Conservation (phyloP, 53 echinoderm and acorn worm species). For the Temnopleurus reevesii region DNA sequence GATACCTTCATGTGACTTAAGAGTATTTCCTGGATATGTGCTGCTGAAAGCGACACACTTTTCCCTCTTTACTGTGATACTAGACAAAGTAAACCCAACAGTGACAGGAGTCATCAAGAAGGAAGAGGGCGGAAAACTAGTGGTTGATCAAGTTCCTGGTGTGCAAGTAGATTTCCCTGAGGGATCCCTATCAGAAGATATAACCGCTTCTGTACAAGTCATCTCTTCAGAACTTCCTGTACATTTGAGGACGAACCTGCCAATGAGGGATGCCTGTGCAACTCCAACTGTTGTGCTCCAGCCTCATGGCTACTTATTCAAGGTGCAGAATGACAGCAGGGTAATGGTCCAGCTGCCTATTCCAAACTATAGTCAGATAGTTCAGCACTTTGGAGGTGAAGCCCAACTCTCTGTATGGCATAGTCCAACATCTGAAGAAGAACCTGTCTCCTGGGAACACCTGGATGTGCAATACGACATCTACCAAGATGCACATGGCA, state of each 20-base stretch:
- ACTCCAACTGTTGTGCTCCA: conserved; percentile 77
- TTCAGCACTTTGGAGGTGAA: conserved; percentile 79
- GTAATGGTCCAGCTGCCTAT: conserved; percentile 85
- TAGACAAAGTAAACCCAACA: conserved; percentile 67
- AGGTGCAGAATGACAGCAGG: conserved; percentile 59
- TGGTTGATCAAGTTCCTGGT: conserved; percentile 88
- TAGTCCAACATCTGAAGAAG: conserved; percentile 82
- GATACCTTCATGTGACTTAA: conserved; percentile 86
- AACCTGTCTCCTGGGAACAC: conserved; percentile 79
- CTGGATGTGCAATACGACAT: conserved; percentile 65
- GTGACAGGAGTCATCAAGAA: conserved; percentile 70
- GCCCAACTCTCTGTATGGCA: conserved; percentile 90
- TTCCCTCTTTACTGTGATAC: conserved; percentile 80
- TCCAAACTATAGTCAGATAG: conserved; percentile 80
- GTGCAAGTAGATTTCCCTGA: conserved; percentile 78
- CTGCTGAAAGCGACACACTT: conserved; percentile 80
- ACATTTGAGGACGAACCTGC: conserved; percentile 67
- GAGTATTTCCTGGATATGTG: conserved; percentile 68
- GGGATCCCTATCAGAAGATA: conserved; percentile 70
- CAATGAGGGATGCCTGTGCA: conserved; percentile 71
- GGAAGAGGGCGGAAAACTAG: conserved; percentile 76
- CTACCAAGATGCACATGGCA: conserved; percentile 65
- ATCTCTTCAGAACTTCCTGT: conserved; percentile 72
- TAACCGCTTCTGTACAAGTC: conserved; percentile 80
- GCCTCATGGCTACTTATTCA: conserved; percentile 89